A percentile compares a stretch with the other conserved stretches of the same genome.
Conservation (phyloP, 2,113 vertebrate species). For the Seriola aureovittata region DNA sequence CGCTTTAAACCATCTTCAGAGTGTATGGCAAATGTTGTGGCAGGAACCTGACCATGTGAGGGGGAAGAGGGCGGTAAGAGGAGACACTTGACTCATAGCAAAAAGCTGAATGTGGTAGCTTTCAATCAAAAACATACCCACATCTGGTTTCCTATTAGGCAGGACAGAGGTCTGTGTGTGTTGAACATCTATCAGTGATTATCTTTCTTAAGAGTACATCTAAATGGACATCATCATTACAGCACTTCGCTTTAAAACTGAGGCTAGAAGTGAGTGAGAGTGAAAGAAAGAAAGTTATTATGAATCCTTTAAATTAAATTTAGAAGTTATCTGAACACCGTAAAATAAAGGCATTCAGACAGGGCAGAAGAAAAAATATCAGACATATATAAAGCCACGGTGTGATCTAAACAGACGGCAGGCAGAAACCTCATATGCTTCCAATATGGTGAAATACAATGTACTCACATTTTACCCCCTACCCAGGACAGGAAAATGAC, state of each 20-base stretch:
- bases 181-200: background rate
- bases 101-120: background rate
- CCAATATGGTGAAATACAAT: conserved; percentile 59
- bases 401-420: conserved; percentile 33
- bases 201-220: background rate
- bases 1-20: background rate
- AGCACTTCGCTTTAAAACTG: background rate
- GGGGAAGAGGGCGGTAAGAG: background rate
- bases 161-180: background rate
- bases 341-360: conserved; percentile 2
- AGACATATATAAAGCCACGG: conserved; percentile 4
- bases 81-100: background rate
- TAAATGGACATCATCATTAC: conserved; percentile 11
- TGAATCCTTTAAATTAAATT: conserved; percentile 8
- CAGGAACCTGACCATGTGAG: background rate
- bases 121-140: conserved; percentile 8
- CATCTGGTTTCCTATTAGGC: conserved; percentile 7
- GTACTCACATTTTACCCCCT: conserved; percentile 58
- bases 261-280: background rate
- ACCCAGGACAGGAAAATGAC: conserved; percentile 55
- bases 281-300: background rate
- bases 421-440: conserved; percentile 53
- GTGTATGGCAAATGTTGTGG: background rate
- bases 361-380: background rate
- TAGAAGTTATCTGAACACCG: background rate